Conservation (phyloP, 64 coral and sea anemone species). For the Porites australiensis region DNA sequence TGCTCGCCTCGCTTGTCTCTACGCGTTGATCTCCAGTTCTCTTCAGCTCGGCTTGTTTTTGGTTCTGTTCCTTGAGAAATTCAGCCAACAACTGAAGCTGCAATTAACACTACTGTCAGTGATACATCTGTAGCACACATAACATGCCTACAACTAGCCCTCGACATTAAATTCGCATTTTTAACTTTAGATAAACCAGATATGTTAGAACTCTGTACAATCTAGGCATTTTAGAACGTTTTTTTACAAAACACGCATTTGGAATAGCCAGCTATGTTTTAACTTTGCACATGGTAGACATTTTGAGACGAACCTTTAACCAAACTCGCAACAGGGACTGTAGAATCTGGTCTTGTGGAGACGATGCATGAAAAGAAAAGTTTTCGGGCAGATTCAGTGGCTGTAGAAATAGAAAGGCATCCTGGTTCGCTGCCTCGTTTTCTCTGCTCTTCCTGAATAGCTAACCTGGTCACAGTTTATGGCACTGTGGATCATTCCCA, state of each 20-base stretch:
- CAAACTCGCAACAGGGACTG: not conserved
- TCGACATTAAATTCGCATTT: too few species aligned
- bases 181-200: too few species aligned
- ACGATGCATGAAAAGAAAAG: conserved; percentile 50
- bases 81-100: not conserved
- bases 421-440: conserved; percentile 22
- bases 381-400: conserved; percentile 27
- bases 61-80: not conserved
- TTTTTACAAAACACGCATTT: too few species aligned
- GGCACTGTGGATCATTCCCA: conserved; percentile 13
- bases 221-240: too few species aligned
- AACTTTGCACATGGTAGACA: too few species aligned
- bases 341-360: conserved; percentile 32
- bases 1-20: not conserved
- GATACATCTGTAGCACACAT: too few species aligned
- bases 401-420: conserved; percentile 41
- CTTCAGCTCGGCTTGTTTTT: not conserved
- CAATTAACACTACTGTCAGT: not conserved
- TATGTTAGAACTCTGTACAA: too few species aligned
- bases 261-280: too few species aligned
- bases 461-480: conserved; percentile 41
- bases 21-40: not conserved
- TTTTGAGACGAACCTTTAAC: too few species aligned
- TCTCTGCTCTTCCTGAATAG: conserved; percentile 46
- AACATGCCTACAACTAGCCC: too few species aligned